These are phyloP conservation scores for Drosophila lowei DNA, from an alignment of 1,140 invertebrate genomes.

Conservation along the genomic window DNA sequence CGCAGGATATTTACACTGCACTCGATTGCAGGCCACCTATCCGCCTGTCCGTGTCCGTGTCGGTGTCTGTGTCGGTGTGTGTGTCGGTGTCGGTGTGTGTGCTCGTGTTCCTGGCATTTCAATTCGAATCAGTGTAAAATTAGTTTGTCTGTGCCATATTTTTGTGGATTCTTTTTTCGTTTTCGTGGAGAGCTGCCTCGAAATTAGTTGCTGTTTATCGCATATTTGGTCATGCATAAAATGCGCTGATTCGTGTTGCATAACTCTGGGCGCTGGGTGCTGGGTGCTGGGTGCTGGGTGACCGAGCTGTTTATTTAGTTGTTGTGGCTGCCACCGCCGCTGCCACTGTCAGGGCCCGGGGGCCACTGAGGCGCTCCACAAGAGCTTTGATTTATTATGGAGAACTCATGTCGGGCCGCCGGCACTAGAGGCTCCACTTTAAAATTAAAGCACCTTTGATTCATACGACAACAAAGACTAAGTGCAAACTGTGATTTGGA, in stretches of 20 bases:
- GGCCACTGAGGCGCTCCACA: conserved; percentile 7
- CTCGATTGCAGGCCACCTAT: conserved; percentile 42
- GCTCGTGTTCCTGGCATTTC: conserved; percentile 13
- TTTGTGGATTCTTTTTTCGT: conserved; percentile 18
- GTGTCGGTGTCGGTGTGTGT: neutral
- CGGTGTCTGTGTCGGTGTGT: conserved; percentile 8
- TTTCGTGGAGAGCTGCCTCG: conserved; percentile 8
- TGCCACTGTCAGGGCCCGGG: conserved; percentile 5
- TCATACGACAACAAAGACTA: conserved; percentile 11
- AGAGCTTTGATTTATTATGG: conserved; percentile 50
- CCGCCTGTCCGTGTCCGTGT: neutral
- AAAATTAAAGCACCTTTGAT: conserved; percentile 8
- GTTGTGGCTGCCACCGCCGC: conserved; percentile 3
- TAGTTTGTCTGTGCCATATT: conserved; percentile 49
- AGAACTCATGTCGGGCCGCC: conserved; percentile 21
- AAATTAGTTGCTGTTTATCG: conserved; percentile 69
- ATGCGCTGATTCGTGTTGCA: conserved; percentile 61
- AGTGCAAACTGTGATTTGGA: conserved; percentile 20
- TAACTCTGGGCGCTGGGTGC: conserved; percentile 46
- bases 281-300: conserved; percentile 24
- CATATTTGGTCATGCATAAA: conserved; percentile 60
- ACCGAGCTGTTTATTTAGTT: conserved; percentile 51
- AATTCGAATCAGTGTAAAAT: conserved; percentile 57
- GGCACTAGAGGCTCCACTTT: conserved; percentile 15
- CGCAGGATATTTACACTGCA: conserved; percentile 76